phyloP scores from a whole-genome alignment of 1,140 invertebrate genomes.

The Parasteatoda tepidariorum region DNA sequence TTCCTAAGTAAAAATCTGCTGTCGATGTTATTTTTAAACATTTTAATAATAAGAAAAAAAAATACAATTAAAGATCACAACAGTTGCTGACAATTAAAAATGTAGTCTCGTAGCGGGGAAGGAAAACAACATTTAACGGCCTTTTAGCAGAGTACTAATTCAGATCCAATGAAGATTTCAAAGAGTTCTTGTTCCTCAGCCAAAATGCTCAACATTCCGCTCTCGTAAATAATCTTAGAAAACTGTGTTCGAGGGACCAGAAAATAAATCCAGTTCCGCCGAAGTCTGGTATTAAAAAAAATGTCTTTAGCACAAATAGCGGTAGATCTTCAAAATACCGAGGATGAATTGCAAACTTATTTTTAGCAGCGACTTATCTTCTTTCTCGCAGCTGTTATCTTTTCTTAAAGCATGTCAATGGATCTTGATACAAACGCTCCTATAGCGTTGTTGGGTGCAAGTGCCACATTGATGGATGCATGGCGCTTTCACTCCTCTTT shows the following conservation, averaged over 20 bases:
- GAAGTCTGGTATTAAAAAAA: background rate
- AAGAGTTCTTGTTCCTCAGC: background rate
- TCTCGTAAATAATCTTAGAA: background rate
- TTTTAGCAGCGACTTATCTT: slow-evolving; percentile 38
- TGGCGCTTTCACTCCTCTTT: background rate
- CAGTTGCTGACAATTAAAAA: background rate
- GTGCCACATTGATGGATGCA: background rate
- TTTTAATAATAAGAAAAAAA: no score
- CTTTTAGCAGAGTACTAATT: background rate
- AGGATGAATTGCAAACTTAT: slow-evolving; percentile 41
- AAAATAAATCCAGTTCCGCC: background rate
- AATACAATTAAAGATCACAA: background rate
- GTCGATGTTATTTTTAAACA: no score
- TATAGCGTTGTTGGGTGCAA: background rate
- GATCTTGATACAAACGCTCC: slow-evolving; percentile 24
- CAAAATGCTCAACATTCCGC: background rate
- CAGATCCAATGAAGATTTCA: background rate
- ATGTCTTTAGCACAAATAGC: background rate
- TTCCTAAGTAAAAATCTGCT: no score
- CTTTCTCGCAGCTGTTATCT: slow-evolving; percentile 18
- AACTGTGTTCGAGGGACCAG: background rate
- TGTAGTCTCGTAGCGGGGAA: background rate
- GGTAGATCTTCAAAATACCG: background rate
- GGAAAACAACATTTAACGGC: no score
- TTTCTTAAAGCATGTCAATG: slow-evolving; percentile 33